phyloP scores from a whole-genome alignment of 2,113 vertebrate species.

The Carettochelys insculpta region DNA sequence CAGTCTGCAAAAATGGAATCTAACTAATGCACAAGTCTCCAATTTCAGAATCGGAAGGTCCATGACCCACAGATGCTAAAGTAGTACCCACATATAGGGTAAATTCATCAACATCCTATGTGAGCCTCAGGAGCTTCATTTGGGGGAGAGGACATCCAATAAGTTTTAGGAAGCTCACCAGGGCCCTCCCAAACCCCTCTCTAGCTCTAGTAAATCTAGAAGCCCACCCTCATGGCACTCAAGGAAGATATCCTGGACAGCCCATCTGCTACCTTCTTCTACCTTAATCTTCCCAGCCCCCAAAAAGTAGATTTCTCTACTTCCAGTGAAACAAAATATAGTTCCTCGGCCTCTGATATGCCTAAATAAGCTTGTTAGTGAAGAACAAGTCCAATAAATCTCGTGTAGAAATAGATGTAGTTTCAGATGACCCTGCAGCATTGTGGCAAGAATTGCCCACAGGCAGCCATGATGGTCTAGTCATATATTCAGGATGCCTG shows the following conservation, averaged over 20 bases:
- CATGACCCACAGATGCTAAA: not conserved
- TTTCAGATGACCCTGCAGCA: not conserved
- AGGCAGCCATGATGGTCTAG: too few relatives aligned
- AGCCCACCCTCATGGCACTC: not conserved
- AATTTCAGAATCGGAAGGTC: not conserved
- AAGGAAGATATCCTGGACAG: not conserved
- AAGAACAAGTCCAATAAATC: constrained; percentile 15
- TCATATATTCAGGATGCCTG: too few relatives aligned
- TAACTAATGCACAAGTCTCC: not conserved
- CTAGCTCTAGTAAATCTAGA: not conserved
- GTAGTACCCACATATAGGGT: not conserved
- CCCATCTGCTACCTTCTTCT: too few relatives aligned
- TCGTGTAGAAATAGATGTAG: not conserved
- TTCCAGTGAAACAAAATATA: constrained; percentile 44
- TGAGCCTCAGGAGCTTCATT: not conserved
- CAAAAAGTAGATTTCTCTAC: not conserved
- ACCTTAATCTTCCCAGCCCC: not conserved
- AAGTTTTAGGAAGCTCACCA: not conserved
- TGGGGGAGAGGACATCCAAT: not conserved
- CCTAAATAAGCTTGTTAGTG: constrained; percentile 40
- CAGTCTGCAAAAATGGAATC: not conserved
- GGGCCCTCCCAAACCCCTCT: not conserved
- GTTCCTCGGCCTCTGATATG: constrained; percentile 40
- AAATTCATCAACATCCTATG: not conserved
- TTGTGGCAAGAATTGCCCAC: too few relatives aligned